phyloP scores from a whole-genome alignment of 2,888 invertebrate species.

The Protonemura montana region DNA sequence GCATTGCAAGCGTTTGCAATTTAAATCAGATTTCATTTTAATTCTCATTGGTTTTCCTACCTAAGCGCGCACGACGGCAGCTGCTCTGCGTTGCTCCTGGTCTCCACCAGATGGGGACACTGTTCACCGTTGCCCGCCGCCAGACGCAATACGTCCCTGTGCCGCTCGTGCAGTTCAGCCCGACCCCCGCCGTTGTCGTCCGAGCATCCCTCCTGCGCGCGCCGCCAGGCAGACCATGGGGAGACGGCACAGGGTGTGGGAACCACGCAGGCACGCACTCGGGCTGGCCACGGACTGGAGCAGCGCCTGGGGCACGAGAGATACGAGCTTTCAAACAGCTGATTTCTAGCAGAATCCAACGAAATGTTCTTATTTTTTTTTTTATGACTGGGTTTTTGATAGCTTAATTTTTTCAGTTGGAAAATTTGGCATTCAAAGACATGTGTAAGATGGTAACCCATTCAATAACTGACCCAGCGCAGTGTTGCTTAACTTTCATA shows the following conservation, averaged over 20 bases:
- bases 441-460: no score
- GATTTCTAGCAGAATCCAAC: no score
- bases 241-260: slow-evolving; percentile 65
- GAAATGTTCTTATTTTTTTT: no score
- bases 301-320: slow-evolving; percentile 15
- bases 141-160: slow-evolving; percentile 55
- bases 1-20: no score
- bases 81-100: slow-evolving; percentile 54
- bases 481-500: no score
- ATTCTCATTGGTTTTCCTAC: slow-evolving; percentile 52
- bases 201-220: slow-evolving; percentile 62
- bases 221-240: slow-evolving; percentile 68
- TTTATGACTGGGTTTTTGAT: no score
- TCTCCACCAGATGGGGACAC: slow-evolving; percentile 57
- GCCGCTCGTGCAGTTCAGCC: slow-evolving; percentile 56
- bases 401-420: no score
- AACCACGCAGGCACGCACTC: slow-evolving; percentile 62
- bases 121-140: slow-evolving; percentile 57
- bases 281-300: slow-evolving; percentile 46
- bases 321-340: no score
- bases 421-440: no score
- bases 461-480: no score
- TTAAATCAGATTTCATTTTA: no score
- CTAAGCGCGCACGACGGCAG: slow-evolving; percentile 56
- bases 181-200: slow-evolving; percentile 51